phyloP scores from a whole-genome alignment of 2,113 vertebrate genomes.

The Varanus salvator region DNA sequence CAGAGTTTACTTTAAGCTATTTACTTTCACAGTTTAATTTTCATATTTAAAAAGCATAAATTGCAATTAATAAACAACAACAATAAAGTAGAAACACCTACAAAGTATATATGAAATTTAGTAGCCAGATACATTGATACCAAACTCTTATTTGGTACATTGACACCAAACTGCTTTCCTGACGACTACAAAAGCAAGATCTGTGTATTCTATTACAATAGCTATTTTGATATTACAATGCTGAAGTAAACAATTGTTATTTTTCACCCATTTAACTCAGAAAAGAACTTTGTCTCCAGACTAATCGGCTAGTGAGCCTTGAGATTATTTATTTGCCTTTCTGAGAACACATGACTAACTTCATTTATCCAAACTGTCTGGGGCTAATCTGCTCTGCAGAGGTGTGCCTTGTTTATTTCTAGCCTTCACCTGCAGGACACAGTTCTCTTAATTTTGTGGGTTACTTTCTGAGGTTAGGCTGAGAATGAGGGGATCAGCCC shows the following conservation, averaged over 20 bases:
- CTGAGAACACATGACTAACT: neutral
- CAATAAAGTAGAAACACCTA: neutral
- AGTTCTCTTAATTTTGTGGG: neutral
- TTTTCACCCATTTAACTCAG: neutral
- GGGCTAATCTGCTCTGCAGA: neutral
- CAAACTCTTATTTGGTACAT: neutral
- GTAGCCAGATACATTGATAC: neutral
- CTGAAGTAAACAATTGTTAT: neutral
- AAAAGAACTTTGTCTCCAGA: neutral
- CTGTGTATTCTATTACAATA: neutral
- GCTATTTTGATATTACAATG: neutral
- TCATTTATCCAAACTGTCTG: neutral
- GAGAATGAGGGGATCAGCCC: too few relatives aligned
- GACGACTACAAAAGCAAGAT: neutral
- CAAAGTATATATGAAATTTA: neutral
- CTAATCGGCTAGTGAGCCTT: neutral
- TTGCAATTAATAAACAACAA: neutral
- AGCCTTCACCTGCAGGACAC: neutral
- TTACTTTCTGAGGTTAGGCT: neutral
- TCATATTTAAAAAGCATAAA: neutral
- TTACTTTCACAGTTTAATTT: neutral
- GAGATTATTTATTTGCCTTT: neutral
- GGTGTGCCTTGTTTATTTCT: neutral
- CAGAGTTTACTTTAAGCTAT: too few relatives aligned
- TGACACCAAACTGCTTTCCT: neutral